Conservation (phyloP, 2,888 invertebrate genomes). For the Notodonta dromedarius region DNA sequence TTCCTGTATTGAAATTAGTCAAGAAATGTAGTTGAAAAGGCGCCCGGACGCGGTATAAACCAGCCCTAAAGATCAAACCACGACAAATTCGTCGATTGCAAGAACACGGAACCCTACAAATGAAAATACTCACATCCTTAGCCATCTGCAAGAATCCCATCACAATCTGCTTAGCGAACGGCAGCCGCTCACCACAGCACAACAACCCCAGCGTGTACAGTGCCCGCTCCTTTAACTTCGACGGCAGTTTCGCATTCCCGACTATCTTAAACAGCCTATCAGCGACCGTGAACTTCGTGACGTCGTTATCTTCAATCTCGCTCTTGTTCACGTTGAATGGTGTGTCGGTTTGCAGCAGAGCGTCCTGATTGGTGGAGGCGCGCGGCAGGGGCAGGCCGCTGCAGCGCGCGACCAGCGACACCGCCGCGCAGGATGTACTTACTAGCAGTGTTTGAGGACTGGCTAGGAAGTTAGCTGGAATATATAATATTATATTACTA, state of each 20-base stretch:
- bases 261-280: slow-evolving; percentile 88
- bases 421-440: slow-evolving; percentile 87
- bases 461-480: slow-evolving; percentile 86
- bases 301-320: slow-evolving; percentile 44
- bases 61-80: too few relatives aligned
- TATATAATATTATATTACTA: not conserved
- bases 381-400: slow-evolving; percentile 87
- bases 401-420: slow-evolving; percentile 89
- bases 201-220: slow-evolving; percentile 90
- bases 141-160: slow-evolving; percentile 90
- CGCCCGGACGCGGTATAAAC: too few relatives aligned
- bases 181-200: slow-evolving; percentile 92
- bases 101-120: not conserved
- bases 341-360: slow-evolving; percentile 60
- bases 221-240: slow-evolving; percentile 91
- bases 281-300: slow-evolving; percentile 88
- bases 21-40: too few relatives aligned
- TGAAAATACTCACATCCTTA: slow-evolving; percentile 85
- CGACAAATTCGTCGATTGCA: too few relatives aligned
- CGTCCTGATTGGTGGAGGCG: slow-evolving; percentile 66
- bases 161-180: slow-evolving; percentile 88
- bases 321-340: slow-evolving; percentile 64
- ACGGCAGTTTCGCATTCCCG: slow-evolving; percentile 87
- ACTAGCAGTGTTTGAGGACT: slow-evolving; percentile 86
- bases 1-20: too few relatives aligned